Evolutionary conservation across 1,140 invertebrate species (phyloP), one percentile per base, ranked within the genome.

Genomic region (Holcopasites calliopsidis): DNA sequence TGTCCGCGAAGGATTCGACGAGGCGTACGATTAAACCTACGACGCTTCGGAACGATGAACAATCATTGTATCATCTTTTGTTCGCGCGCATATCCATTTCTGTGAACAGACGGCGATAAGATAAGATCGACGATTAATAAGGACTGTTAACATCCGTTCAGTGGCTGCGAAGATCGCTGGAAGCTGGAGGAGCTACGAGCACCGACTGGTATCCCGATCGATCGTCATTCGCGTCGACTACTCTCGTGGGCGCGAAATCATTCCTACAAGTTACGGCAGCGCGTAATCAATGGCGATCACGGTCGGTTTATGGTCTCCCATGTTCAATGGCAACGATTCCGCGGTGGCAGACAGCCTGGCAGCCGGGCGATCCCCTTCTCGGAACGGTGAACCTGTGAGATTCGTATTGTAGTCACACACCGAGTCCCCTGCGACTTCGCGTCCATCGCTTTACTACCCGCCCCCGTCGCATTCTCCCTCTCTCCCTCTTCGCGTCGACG

Each of bases 331-430:
- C 40, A 62, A 54, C 52, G 80, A 74, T 23, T 47, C n/a, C 65
- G 35, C 71, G 68, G 83, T 76, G 85, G 84, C 85, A 89, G 88
- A 89, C 88, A 88, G 88, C 86, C 83, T 88, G 88, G 88, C 87
- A 88, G 85, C 86, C 71, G 58, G 70, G 73, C 78, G 75, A 79
- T 84, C 82, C 82, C 82, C 74, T 88, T 88, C 87, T 82, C 55
- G 65, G 85, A 85, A 87, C 62, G 77, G 33, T 49, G 61, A 61
- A 57, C 49, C 64, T 65, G 61, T 70, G 50, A n/a, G n/a, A 84
- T 87, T 86, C 57, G 82, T 83, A 76, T 80, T 62, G 38, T 71
- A 69, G 86, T 84, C 85, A 68, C 84, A 82, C 72, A 77, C 80
- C 69, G 49, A 71, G 68, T 58, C 50, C n/a, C 28, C 58, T 54